Evolutionary conservation across 2,113 vertebrate genomes (phyloP), one percentile per base, ranked within the genome.

Genomic region (Calidris pugnax): DNA sequence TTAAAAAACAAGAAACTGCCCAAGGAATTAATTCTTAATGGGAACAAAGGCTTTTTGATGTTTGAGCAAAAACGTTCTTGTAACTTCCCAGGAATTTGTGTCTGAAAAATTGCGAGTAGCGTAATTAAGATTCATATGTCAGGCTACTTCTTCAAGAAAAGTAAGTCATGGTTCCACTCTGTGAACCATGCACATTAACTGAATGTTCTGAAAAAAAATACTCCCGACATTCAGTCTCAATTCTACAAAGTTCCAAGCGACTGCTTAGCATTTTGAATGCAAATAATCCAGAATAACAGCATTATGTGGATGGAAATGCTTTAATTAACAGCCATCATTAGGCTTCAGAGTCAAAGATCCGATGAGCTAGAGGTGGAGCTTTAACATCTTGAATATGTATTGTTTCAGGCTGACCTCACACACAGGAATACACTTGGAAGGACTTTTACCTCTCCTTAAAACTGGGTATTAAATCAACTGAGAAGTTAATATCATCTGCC

Each of bases 11-110:
- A 95, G 89, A 80, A 95, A 91, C 77, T 89, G 93, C 90, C 85
- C 97, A 87, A 87, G 87, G 93, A 96, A 91, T 85, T 57, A 33
- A 84, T 95, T 88, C 96, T 76, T 74, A 37, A 21, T 14, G 66
- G 57, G 75, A 93, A 97, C 95, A 97, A 97, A 97, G 94, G 39
- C 77, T 83, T 94, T 97, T 95, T 95, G 90, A 97, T 94, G 92
- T 96, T 9, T 4, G 20, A 72, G 73, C 45, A 67, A 64, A 94
- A 94, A 43, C 4, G 17, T 39, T 86, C 95, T 72, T 68, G 71
- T 76, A 90, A 90, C 74, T 78, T 47, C 95, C 79, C 90, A 93
- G 93, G 94, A 93, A 95, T 96, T 92, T 64, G 53, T 48, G 82
- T 78, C 78, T 73, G 82, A 74, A 75, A 67, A 86, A 59, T 14